Base-by-base conservation (phyloP, 2,797 vertebrate genomes). In the Melanotaenia trifasciata region DNA sequence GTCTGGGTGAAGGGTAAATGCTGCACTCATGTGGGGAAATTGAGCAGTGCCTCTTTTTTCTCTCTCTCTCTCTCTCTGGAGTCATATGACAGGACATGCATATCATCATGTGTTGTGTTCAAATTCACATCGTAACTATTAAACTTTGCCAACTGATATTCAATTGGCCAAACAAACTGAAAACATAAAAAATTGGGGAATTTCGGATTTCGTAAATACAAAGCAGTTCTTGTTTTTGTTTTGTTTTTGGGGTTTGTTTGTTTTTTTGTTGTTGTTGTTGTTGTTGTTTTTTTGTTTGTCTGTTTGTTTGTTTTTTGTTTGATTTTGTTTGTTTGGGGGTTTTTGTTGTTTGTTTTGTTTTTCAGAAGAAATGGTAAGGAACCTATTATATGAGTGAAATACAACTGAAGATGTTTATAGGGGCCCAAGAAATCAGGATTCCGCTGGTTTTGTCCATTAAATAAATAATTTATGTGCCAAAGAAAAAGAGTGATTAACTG, bases 11-110 rank as follows among this genome's bases (percentile, higher is more conserved):
- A 93, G 91, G 89, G 90, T 92, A 90, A 91, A 92, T 94, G 90
- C 93, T 94, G 93, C 93, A 78, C 92, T 87, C 93, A 85, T 91
- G 93, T 92, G 93, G 93, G 87, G 83, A 78, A 86, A 89, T 73
- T 30, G 85, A 91, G 92, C 87, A 92, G 82, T 85, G 83, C 74
- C 70, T 80, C 58, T 58, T 72, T 76, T 60, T 28, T 35, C 20
- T 32, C 36, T 32, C 38, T 40, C 38, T 43, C 38, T 50, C 20
- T n/a, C 54, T 40, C 83, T 82, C 61, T 71, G 56, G 83, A 88
- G 81, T 92, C 84, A 83, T 80, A 82, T 87, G 82, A 88, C 83
- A 83, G 73, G 81, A 72, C 81, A 74, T 83, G 84, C 81, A 67
- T 75, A 69, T 32, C 43, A 58, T 65, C 70, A 72, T 75, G 60